These are phyloP conservation scores for Andrena fulva DNA, from an alignment of 2,888 invertebrate species.

Conservation along the genomic window DNA sequence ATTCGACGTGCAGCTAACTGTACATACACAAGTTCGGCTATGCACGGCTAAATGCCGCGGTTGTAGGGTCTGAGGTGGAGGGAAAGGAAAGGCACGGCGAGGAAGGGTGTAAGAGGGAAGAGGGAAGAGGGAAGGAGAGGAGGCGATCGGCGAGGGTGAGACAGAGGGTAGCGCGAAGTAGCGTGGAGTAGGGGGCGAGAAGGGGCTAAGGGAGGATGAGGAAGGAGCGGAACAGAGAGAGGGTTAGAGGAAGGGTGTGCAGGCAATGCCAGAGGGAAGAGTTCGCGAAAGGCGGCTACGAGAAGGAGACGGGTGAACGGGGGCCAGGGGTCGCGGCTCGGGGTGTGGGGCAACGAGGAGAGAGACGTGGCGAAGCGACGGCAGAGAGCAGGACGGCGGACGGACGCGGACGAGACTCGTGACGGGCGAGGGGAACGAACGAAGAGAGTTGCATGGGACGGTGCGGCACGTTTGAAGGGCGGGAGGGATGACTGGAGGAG, in stretches of 20 bases:
- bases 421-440: slow-evolving; percentile 74
- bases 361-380: slow-evolving; percentile 49
- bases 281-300: slow-evolving; percentile 39
- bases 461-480: slow-evolving; percentile 29
- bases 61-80: slow-evolving; percentile 61
- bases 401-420: slow-evolving; percentile 60
- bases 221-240: slow-evolving; percentile 49
- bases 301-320: slow-evolving; percentile 43
- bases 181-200: slow-evolving; percentile 29
- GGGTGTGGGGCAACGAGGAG: slow-evolving; percentile 59
- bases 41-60: slow-evolving; percentile 79
- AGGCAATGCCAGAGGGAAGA: slow-evolving; percentile 50
- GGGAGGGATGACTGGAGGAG: slow-evolving; percentile 36
- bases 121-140: slow-evolving; percentile 31
- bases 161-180: slow-evolving; percentile 39
- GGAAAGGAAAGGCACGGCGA: slow-evolving; percentile 64
- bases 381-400: slow-evolving; percentile 52
- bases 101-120: slow-evolving; percentile 33
- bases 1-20: slow-evolving; percentile 80
- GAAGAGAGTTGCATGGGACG: slow-evolving; percentile 61
- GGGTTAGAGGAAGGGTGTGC: slow-evolving; percentile 58
- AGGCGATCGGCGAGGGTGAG: slow-evolving; percentile 9
- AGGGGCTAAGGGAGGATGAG: slow-evolving; percentile 40
- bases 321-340: slow-evolving; percentile 56
- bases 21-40: slow-evolving; percentile 81